Conservation (phyloP, 2,888 invertebrate species). For the Callimorpha dominula region DNA sequence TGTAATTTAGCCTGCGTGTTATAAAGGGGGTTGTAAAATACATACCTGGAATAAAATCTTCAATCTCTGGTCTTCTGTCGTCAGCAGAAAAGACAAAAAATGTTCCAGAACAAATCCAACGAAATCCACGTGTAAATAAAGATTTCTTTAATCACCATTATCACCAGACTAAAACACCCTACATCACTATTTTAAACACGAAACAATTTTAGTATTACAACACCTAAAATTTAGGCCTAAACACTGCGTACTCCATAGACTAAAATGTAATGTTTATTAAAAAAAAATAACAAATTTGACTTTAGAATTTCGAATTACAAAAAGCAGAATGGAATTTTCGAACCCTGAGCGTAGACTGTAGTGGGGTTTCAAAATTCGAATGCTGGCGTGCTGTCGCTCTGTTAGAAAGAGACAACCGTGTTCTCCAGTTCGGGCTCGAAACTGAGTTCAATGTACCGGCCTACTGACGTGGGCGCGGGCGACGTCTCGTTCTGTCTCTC, state of each 20-base stretch:
- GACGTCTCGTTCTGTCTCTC: constrained; percentile 60
- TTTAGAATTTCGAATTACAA: constrained; percentile 32
- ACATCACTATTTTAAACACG: constrained; percentile 3
- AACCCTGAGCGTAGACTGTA: constrained; percentile 48
- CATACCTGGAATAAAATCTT: constrained; percentile 24
- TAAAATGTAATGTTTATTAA: constrained; percentile 3
- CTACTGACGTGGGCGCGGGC: constrained; percentile 82
- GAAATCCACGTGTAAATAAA: constrained; percentile 2
- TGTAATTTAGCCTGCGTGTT: background rate
- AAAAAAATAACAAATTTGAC: constrained; percentile 25
- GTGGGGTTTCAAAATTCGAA: constrained; percentile 56
- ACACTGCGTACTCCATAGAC: constrained; percentile 9
- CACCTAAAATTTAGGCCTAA: constrained; percentile 47
- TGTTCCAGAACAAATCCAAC: constrained; percentile 7
- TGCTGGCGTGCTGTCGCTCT: constrained; percentile 59
- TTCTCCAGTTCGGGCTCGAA: constrained; percentile 63
- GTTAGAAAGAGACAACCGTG: constrained; percentile 67
- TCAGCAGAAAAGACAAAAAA: constrained; percentile 13
- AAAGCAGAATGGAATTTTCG: constrained; percentile 47
- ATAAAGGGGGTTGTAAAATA: constrained; percentile 20
- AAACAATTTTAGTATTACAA: background rate
- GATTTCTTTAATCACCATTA: constrained; percentile 12
- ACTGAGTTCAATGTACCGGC: constrained; percentile 81
- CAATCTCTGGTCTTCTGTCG: constrained; percentile 10
- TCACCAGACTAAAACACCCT: constrained; percentile 15